Evolutionary conservation across 2,888 invertebrate species (phyloP).

Genomic region (Yponomeuta malinellus): DNA sequence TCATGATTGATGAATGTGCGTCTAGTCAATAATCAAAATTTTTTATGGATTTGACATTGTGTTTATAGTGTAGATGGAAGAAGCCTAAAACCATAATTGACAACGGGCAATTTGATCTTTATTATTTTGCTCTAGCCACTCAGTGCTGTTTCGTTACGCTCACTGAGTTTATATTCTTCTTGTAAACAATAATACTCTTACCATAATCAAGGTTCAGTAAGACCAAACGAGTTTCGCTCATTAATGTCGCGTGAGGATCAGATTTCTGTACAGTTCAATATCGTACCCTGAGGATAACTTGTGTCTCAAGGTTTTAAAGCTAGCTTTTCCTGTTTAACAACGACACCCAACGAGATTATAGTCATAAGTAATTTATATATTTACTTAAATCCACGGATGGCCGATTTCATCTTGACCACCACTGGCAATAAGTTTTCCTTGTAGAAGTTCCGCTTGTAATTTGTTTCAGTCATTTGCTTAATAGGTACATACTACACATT

Average conservation of each 20-base stretch:
- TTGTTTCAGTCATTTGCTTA: background rate
- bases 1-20: constrained; percentile 16
- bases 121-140: background rate
- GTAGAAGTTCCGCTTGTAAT: background rate
- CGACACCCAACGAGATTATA: background rate
- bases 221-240: background rate
- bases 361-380: constrained; percentile 2
- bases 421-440: background rate
- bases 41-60: constrained; percentile 56
- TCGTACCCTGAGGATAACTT: constrained; percentile 1
- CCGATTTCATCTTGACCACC: background rate
- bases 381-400: background rate
- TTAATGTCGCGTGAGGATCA: background rate
- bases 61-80: constrained; percentile 27
- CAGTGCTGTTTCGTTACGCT: background rate
- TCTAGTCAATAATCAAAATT: constrained; percentile 10
- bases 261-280: constrained; percentile 7
- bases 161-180: background rate
- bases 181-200: background rate
- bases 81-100: background rate
- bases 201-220: background rate
- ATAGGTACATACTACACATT: too few relatives aligned
- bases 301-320: constrained; percentile 10
- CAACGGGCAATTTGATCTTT: background rate
- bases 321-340: constrained; percentile 13